Percentiles rank a stretch among this genome's conserved stretches.
Evolutionary conservation across 2,113 vertebrate genomes (phyloP).

Genomic region (Ameiurus melas): DNA sequence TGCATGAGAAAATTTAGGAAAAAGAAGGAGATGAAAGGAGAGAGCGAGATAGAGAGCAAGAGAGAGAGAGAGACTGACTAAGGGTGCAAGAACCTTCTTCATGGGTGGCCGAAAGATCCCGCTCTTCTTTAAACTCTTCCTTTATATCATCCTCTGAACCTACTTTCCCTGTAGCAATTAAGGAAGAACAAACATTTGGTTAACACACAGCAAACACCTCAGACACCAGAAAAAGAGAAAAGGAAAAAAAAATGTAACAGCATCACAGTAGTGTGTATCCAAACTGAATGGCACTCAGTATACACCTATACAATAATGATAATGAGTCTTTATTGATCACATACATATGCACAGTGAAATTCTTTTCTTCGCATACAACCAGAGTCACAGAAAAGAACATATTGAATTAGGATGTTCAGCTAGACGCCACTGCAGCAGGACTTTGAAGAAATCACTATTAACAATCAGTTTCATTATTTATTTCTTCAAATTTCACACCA

Average conservation of each 20-base stretch:
- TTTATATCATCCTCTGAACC: constrained; percentile 86
- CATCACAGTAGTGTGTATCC: neutral
- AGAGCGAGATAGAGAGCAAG: no score
- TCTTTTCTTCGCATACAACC: neutral
- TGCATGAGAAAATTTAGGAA: constrained; percentile 30
- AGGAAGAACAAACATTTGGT: constrained; percentile 10
- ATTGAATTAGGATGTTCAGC: neutral
- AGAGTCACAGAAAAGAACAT: neutral
- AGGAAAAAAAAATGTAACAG: no score
- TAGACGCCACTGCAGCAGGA: neutral
- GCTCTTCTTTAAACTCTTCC: constrained; percentile 88
- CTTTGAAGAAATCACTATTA: neutral
- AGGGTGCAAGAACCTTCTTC: constrained; percentile 80
- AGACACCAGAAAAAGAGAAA: neutral
- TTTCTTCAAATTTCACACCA: neutral
- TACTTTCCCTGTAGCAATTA: constrained; percentile 80
- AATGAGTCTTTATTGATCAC: no score
- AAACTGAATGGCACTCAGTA: neutral
- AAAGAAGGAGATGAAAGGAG: constrained; percentile 5
- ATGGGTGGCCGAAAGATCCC: constrained; percentile 81
- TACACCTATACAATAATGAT: neutral
- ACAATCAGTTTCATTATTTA: neutral
- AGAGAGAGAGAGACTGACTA: neutral
- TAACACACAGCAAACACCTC: neutral
- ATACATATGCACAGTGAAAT: no score